Conservation (phyloP, 2,113 vertebrate species). For the Condylura cristata region DNA sequence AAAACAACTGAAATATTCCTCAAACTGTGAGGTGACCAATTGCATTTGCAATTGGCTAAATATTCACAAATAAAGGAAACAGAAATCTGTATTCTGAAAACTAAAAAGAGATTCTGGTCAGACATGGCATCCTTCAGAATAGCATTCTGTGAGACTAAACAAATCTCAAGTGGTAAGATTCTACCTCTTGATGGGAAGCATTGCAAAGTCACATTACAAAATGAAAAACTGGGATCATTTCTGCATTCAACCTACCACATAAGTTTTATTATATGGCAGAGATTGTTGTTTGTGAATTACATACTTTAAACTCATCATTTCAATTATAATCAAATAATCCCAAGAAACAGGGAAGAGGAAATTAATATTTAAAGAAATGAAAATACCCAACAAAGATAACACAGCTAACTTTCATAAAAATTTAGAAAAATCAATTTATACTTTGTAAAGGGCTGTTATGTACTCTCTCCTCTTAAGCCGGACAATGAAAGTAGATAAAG, state of each 20-base stretch:
- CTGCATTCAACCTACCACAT: not conserved
- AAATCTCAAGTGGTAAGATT: not conserved
- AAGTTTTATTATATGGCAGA: not conserved
- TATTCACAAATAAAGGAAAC: not conserved
- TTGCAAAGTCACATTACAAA: slow-evolving; percentile 12
- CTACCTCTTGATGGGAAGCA: not conserved
- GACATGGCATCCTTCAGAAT: not conserved
- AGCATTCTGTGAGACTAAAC: not conserved
- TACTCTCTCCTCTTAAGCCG: not conserved
- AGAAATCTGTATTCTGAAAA: not conserved
- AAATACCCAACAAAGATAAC: not conserved
- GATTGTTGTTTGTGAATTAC: not conserved
- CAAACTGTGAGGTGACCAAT: not conserved
- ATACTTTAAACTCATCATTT: slow-evolving; percentile 16
- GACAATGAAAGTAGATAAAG: not conserved
- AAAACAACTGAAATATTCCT: not conserved
- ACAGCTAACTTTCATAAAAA: not conserved
- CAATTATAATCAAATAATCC: not conserved
- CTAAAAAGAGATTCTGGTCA: not conserved
- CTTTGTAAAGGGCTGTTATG: not conserved
- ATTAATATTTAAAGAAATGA: slow-evolving; percentile 31
- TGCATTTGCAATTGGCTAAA: not conserved
- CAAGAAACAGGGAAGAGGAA: not conserved
- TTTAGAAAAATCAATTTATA: slow-evolving; percentile 8
- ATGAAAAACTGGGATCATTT: slow-evolving; percentile 8